These are phyloP conservation scores for Melanogrammus aeglefinus DNA, from an alignment of 2,797 vertebrate species.

Conservation along the genomic window DNA sequence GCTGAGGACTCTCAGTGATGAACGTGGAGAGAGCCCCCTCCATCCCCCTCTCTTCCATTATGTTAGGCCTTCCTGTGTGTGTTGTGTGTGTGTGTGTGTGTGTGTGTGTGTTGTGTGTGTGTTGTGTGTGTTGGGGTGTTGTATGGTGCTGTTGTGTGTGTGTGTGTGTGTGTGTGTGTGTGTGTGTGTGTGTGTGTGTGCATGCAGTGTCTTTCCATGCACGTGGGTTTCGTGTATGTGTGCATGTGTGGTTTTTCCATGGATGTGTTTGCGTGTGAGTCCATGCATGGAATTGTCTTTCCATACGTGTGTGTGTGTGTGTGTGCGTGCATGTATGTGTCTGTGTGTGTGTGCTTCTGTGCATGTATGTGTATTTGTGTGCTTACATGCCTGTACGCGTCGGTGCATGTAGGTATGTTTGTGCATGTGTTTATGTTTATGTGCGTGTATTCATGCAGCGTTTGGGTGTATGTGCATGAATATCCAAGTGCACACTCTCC, in stretches of 20 bases:
- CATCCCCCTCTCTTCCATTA: not conserved
- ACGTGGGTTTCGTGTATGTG: not conserved
- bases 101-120: not conserved
- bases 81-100: not conserved
- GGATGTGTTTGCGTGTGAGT: not conserved
- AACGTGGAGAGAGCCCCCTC: slow-evolving; percentile 24
- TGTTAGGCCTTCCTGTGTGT: not conserved
- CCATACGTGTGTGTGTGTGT: too few relatives aligned
- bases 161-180: not conserved
- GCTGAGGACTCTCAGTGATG: slow-evolving; percentile 28
- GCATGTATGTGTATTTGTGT: not conserved
- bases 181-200: not conserved
- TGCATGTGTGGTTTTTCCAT: not conserved
- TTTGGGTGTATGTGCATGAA: not conserved
- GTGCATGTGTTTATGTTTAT: not conserved
- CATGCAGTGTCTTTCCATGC: not conserved
- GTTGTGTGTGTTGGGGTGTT: not conserved
- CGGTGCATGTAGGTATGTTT: not conserved
- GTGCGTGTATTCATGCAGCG: not conserved
- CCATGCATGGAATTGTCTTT: too few relatives aligned
- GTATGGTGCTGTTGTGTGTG: too few relatives aligned
- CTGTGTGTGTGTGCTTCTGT: not conserved
- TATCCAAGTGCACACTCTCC: not conserved
- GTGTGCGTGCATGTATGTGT: not conserved
- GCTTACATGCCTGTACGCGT: too few relatives aligned